Evolutionary conservation across 37 sponge, comb jelly and placozoan genomes (phyloP), one percentile per base, ranked within the genome.

Genomic region (Crambe crambe): DNA sequence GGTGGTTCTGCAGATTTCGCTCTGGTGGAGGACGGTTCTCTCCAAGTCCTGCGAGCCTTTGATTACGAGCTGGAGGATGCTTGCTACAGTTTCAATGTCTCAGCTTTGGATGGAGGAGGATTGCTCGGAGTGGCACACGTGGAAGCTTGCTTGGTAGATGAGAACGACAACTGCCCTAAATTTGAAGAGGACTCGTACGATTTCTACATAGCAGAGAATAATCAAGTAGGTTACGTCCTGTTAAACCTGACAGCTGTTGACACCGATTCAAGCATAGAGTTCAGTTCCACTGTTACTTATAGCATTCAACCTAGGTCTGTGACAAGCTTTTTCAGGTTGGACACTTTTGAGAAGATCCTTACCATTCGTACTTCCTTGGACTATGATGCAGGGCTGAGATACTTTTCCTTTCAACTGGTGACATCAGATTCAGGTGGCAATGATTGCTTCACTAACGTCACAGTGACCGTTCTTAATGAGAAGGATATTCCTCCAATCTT

Each of bases 91-190:
- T 83, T 89, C 54, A 67, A 56, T 44, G 47, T 79, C 3, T 38
- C 83, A 37, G 89, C 89, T 30, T 23, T 27, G 0, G 84, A 89
- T 38, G 22, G 57, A 20, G 82, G 56, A 70, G 71, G 70, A 30
- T 31, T 72, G 22, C 44, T 34, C 22, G 85, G 34, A 56, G 17
- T 78, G 0, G 74, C 89, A 18, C 17, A 31, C 56, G 74, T 89
- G 3, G 74, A 58, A 36, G 74, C 78, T n/a, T 77, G 64, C 54
- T 47, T 89, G 1, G 32, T 65, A 6, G 89, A 89, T 57, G 39
- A 30, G 2, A 83, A 89, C 71, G 89, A 89, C 61, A 72, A 89
- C 59, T 76, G 80, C 42, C 84, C 89, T 22, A 54, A 73, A 29
- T 83, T 89, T 74, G 57, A 59, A 22, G 23, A 66, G 30, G 32